Conservation (phyloP, 2,888 invertebrate genomes). For the Troilus luridus region DNA sequence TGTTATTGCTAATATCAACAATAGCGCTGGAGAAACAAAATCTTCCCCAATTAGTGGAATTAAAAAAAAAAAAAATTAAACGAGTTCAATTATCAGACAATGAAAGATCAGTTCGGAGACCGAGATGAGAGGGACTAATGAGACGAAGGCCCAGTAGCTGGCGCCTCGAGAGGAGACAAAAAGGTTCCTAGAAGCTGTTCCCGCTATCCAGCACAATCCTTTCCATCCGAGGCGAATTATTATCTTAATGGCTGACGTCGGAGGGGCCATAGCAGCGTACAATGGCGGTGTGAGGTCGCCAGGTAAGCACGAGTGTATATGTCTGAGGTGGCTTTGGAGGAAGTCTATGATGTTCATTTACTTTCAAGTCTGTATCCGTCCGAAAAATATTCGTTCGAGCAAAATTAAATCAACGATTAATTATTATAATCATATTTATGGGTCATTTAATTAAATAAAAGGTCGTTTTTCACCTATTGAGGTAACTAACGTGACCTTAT, state of each 20-base stretch:
- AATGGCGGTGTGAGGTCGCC: neutral
- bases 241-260: neutral
- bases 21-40: neutral
- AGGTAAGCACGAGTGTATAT: neutral
- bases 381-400: no score
- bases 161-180: conserved; percentile 4
- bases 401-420: no score
- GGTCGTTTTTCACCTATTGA: no score
- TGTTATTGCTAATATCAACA: no score
- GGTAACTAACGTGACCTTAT: no score
- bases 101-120: neutral
- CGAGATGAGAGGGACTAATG: neutral
- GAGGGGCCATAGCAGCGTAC: neutral
- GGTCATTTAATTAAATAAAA: no score
- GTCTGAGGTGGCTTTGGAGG: no score
- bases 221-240: neutral
- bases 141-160: neutral
- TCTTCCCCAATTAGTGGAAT: neutral
- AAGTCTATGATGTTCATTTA: no score
- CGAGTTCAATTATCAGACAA: neutral
- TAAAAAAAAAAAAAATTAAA: neutral
- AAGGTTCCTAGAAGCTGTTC: conserved; percentile 18
- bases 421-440: no score
- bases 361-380: no score
- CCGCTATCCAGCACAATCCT: neutral